phyloP scores from a whole-genome alignment of 2,797 vertebrate genomes.

The Hapalemur alaotrensis region DNA sequence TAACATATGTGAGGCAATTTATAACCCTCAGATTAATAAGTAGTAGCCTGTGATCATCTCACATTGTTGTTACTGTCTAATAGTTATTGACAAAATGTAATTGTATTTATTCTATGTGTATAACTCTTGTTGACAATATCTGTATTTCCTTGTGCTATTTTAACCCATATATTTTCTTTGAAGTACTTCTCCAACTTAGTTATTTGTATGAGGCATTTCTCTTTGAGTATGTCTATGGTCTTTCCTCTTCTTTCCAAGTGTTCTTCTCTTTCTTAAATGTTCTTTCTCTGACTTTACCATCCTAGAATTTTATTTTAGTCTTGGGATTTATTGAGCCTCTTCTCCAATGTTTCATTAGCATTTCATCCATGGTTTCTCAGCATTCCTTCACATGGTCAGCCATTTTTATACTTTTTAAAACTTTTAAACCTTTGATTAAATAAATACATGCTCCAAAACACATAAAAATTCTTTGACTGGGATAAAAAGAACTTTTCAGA shows the following conservation, averaged over 20 bases:
- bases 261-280: slow-evolving; percentile 24
- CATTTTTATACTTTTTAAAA: slow-evolving; percentile 59
- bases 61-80: not conserved
- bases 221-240: not conserved
- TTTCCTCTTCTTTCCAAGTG: not conserved
- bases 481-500: slow-evolving; percentile 48
- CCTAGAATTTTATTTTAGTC: slow-evolving; percentile 31
- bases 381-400: slow-evolving; percentile 8
- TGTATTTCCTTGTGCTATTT: not conserved
- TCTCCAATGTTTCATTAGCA: not conserved
- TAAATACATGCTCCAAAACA: slow-evolving; percentile 27
- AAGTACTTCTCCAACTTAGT: not conserved
- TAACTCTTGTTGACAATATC: not conserved
- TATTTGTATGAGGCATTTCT: not conserved
- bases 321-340: not conserved
- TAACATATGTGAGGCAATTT: not conserved
- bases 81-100: not conserved
- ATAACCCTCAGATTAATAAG: not conserved
- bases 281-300: slow-evolving; percentile 9
- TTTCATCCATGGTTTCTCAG: slow-evolving; percentile 43
- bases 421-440: slow-evolving; percentile 50
- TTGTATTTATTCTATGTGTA: not conserved
- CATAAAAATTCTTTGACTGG: slow-evolving; percentile 37
- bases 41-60: not conserved
- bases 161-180: slow-evolving; percentile 39